Evolutionary conservation across 1,140 invertebrate species (phyloP).

Genomic region (Drosophila insularis): DNA sequence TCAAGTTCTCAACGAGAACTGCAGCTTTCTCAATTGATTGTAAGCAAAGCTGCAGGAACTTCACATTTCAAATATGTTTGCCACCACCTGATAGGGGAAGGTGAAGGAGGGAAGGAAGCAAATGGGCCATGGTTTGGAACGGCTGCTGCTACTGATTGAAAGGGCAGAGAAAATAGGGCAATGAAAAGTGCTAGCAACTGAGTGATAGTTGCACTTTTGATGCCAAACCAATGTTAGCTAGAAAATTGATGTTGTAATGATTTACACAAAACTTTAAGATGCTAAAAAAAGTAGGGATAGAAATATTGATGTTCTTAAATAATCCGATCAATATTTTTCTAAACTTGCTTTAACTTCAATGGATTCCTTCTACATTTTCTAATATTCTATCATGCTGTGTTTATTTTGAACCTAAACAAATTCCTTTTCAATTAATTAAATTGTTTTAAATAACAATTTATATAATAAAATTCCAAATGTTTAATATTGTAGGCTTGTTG

Average conservation of each 20-base stretch:
- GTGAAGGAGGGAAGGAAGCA: no score
- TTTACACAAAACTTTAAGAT: not conserved
- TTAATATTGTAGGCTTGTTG: no score
- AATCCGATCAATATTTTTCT: no score
- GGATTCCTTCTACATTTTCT: not conserved
- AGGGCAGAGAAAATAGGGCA: constrained; percentile 1
- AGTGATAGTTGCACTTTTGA: not conserved
- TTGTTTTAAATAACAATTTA: not conserved
- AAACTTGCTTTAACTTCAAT: no score
- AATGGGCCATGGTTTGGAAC: not conserved
- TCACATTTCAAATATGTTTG: constrained; percentile 55
- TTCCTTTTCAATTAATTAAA: no score
- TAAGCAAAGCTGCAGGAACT: constrained; percentile 44
- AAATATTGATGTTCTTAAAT: not conserved
- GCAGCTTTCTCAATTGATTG: constrained; percentile 34
- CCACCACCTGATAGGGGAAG: constrained; percentile 24
- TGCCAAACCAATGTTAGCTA: not conserved
- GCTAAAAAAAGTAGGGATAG: no score
- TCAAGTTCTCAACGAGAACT: constrained; percentile 54
- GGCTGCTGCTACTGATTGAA: not conserved
- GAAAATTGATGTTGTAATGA: constrained; percentile 4
- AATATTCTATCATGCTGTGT: not conserved
- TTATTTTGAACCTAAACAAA: not conserved
- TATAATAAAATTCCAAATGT: not conserved
- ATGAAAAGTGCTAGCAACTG: constrained; percentile 43